A percentile compares a stretch with the other conserved stretches of the same genome.
Evolutionary conservation across 1,140 invertebrate genomes (phyloP).

Genomic region (Vanessa atalanta): DNA sequence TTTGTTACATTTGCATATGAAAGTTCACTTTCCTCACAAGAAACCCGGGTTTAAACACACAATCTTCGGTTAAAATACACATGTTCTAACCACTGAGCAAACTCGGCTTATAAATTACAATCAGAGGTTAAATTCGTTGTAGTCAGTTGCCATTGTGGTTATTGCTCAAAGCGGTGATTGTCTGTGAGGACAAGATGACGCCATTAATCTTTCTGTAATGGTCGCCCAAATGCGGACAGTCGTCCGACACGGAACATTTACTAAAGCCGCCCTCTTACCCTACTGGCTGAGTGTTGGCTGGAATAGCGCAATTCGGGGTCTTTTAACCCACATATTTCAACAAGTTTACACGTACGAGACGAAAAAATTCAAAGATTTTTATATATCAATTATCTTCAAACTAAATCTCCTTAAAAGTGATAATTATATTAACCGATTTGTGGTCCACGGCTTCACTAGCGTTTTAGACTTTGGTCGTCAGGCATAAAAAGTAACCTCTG

Average conservation of each 20-base stretch:
- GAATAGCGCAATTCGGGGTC: conserved; percentile 16
- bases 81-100: too few relatives aligned
- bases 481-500: too few relatives aligned
- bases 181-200: conserved; percentile 42
- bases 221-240: conserved; percentile 51
- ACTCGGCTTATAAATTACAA: conserved; percentile 5
- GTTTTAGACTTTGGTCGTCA: too few relatives aligned
- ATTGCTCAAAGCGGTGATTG: conserved; percentile 44
- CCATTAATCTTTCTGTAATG: conserved; percentile 51
- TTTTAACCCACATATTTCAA: conserved; percentile 27
- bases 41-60: too few relatives aligned
- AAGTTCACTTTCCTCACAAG: too few relatives aligned
- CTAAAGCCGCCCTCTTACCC: conserved; percentile 44
- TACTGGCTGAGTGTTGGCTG: conserved; percentile 30
- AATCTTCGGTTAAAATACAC: too few relatives aligned
- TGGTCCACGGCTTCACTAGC: too few relatives aligned
- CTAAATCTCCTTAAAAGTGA: too few relatives aligned
- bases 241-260: conserved; percentile 63
- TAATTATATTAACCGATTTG: too few relatives aligned
- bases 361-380: not conserved
- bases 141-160: conserved; percentile 34
- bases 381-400: too few relatives aligned
- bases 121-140: conserved; percentile 16
- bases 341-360: not conserved
- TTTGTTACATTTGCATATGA: too few relatives aligned